Evolutionary conservation across 2,888 invertebrate species (phyloP), one percentile per base, ranked within the genome.

Genomic region (Tenthredo livida): DNA sequence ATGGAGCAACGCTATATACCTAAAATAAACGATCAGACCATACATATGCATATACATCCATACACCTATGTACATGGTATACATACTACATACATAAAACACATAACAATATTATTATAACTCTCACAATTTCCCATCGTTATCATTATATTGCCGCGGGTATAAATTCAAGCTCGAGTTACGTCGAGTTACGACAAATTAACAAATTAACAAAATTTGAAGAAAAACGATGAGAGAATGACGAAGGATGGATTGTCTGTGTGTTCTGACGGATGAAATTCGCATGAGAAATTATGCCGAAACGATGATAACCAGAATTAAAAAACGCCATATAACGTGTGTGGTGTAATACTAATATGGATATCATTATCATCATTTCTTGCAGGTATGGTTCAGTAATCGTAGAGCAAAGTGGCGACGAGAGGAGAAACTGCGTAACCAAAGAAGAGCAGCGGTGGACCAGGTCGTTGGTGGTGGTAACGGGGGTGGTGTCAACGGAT

Each of bases 351-450:
- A n/a, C n/a, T n/a, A n/a, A 40, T n/a, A 2, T 12, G 43, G 9
- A 73, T 0, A 43, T 40, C 29, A 25, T 73, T 43, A 43, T 21
- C 21, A 7, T 43, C 43, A n/a, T 87, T 40, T 43, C 86, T 90
- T 94, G 89, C 95, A 99, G 99, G 99, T 99, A 80, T 99, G 99
- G 99, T 99, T 99, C 94, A 99, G 99, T 87, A 99, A 99, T 94
- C 97, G 99, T 84, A 96, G 99, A 80, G 99, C 99, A 89, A 99
- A 99, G 95, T 99, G 99, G 99, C 96, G 99, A 84, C 96, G 99
- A 25, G 99, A 99, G 93, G 99, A 99, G 94, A 99, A 99, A 94
- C 95, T 99, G 86, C 96, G 99, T 84, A 99, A 98, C 93, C 99
- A 99, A 94, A 94, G 97, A 88, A 95, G 97, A 85, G 93, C 94